Evolutionary conservation across 2,888 invertebrate genomes (phyloP).

Genomic region (Eutolmus rufibarbis): DNA sequence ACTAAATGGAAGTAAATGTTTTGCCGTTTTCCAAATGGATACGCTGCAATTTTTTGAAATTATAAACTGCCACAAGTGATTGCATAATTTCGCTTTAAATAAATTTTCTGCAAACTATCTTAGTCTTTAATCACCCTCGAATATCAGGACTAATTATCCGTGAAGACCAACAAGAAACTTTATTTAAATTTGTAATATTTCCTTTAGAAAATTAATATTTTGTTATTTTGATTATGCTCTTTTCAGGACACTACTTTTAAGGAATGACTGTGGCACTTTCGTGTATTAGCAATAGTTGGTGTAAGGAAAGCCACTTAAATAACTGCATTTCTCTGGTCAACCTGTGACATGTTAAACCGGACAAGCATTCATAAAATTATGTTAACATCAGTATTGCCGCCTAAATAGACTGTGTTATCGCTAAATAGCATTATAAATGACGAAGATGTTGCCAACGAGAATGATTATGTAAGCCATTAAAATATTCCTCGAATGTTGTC

Average conservation of each 20-base stretch:
- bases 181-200: not conserved
- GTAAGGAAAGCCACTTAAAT: slow-evolving; percentile 12
- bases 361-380: not conserved
- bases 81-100: too few species aligned
- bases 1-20: not conserved
- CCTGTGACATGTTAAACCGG: slow-evolving; percentile 9
- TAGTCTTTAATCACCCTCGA: not conserved
- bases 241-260: slow-evolving; percentile 31
- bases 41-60: too few species aligned
- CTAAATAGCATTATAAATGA: not conserved
- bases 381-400: not conserved
- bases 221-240: not conserved
- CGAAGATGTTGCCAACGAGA: not conserved
- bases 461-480: not conserved
- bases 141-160: not conserved
- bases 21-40: not conserved
- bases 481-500: not conserved
- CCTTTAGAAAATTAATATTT: not conserved
- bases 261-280: slow-evolving; percentile 15
- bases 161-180: not conserved
- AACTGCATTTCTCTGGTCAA: slow-evolving; percentile 6
- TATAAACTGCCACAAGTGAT: too few species aligned
- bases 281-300: slow-evolving; percentile 22
- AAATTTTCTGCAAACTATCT: too few species aligned
- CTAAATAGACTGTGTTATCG: not conserved